Percentiles rank a stretch among this genome's conserved stretches.
Conservation (phyloP, 2,113 vertebrate genomes). For the Callaeas wilsoni region DNA sequence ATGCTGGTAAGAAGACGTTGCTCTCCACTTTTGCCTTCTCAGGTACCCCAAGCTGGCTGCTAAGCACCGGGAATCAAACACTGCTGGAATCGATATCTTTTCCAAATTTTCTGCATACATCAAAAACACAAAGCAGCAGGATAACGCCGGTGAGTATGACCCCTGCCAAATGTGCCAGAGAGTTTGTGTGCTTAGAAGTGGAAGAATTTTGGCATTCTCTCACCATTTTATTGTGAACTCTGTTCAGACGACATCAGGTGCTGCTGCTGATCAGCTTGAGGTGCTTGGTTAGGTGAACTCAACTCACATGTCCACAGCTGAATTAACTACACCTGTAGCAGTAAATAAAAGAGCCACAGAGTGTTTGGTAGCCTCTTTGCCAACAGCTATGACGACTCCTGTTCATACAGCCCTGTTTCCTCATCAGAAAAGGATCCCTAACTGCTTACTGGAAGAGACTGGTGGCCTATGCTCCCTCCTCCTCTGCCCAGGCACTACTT, state of each 20-base stretch:
- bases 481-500: not conserved
- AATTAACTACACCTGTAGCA: not conserved
- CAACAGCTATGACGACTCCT: not conserved
- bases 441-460: not conserved
- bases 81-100: conserved; percentile 92
- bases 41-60: conserved; percentile 91
- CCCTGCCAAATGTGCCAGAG: not conserved
- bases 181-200: not conserved
- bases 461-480: not conserved
- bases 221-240: not conserved
- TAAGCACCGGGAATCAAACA: conserved; percentile 87
- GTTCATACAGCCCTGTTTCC: not conserved
- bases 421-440: not conserved
- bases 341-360: not conserved
- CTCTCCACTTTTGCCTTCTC: not conserved
- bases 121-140: conserved; percentile 88
- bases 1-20: not conserved
- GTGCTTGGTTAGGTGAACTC: not conserved
- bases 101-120: conserved; percentile 94
- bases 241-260: not conserved
- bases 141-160: conserved; percentile 77
- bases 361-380: not conserved
- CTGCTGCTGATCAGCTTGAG: not conserved
- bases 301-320: accelerated
- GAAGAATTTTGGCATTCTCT: not conserved